phyloP scores from a whole-genome alignment of 1,140 invertebrate genomes.

The Adoxophyes honmai region DNA sequence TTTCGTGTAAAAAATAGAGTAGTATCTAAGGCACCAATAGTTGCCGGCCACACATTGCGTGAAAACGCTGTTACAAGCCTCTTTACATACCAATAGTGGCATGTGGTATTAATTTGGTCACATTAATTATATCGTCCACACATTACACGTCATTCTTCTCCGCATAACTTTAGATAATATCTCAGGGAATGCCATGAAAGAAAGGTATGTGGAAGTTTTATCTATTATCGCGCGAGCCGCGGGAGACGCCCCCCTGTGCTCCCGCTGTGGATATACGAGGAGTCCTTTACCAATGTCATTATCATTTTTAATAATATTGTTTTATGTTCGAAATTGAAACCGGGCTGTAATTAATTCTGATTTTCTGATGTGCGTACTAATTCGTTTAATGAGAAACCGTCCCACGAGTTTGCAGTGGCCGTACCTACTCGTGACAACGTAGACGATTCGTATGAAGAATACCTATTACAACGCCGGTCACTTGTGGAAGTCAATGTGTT shows the following conservation, averaged over 20 bases:
- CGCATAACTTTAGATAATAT: constrained; percentile 9
- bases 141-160: background rate
- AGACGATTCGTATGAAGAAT: too few relatives aligned
- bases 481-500: too few relatives aligned
- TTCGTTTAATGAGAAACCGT: too few relatives aligned
- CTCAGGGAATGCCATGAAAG: background rate
- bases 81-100: too few relatives aligned
- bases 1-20: too few relatives aligned
- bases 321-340: background rate
- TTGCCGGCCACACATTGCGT: too few relatives aligned
- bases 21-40: too few relatives aligned
- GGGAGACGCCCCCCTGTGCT: constrained; percentile 6
- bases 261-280: background rate
- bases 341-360: background rate
- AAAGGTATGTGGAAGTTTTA: constrained; percentile 3
- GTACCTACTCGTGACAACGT: too few relatives aligned
- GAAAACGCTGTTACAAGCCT: too few relatives aligned
- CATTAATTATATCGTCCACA: constrained; percentile 9
- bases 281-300: constrained; percentile 7
- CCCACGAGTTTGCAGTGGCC: too few relatives aligned
- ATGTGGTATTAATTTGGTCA: background rate
- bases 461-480: too few relatives aligned
- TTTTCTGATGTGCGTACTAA: too few relatives aligned
- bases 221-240: background rate
- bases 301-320: constrained; percentile 12